Evolutionary conservation across 2,888 invertebrate species (phyloP).

Genomic region (Apamea sordens): DNA sequence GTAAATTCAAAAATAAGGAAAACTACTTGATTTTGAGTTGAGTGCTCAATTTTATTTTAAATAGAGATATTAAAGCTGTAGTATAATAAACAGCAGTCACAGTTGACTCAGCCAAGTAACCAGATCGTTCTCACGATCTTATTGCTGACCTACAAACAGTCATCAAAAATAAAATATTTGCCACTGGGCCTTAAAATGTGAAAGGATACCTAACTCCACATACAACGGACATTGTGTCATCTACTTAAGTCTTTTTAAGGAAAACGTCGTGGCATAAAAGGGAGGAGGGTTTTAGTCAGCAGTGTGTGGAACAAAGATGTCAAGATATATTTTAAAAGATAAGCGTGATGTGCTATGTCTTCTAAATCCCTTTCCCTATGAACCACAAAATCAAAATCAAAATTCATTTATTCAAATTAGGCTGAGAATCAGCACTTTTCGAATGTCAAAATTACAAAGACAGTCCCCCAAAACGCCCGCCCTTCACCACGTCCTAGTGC

Average conservation of each 20-base stretch:
- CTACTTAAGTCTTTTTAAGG: conserved; percentile 4
- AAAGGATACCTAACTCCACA: conserved; percentile 42
- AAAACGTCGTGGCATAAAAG: neutral
- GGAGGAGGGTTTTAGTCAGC: neutral
- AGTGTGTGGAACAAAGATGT: neutral
- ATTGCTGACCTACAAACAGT: conserved; percentile 49
- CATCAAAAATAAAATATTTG: conserved; percentile 28
- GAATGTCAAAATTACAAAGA: too few species aligned
- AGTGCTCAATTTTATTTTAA: conserved; percentile 9
- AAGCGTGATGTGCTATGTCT: too few species aligned
- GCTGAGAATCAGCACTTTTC: too few species aligned
- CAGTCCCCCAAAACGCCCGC: too few species aligned
- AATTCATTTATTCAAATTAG: too few species aligned
- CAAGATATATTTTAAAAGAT: neutral
- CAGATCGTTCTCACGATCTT: conserved; percentile 41
- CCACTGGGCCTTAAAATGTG: conserved; percentile 44
- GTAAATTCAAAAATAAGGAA: neutral
- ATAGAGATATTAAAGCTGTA: neutral
- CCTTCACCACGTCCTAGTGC: too few species aligned
- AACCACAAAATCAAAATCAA: too few species aligned
- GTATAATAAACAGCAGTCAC: conserved; percentile 12
- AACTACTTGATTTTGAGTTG: neutral
- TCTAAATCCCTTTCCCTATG: too few species aligned
- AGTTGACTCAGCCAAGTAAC: conserved; percentile 2
- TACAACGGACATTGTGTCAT: conserved; percentile 20